A percentile compares a stretch with the other conserved stretches of the same genome.
phyloP scores from a whole-genome alignment of 2,888 invertebrate genomes.

The Melipona beecheii region DNA sequence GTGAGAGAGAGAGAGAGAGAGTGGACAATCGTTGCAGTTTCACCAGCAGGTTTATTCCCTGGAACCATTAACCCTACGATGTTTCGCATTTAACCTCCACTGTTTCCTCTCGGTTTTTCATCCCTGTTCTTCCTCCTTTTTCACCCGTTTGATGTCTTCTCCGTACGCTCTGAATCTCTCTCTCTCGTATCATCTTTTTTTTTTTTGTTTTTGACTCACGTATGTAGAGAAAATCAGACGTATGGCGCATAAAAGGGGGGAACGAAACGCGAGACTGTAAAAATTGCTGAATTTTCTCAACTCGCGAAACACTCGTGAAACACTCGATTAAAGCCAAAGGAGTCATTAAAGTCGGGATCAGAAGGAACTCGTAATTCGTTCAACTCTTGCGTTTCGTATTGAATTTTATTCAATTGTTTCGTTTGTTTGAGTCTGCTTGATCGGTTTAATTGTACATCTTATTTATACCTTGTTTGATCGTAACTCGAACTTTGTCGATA shows the following conservation, averaged over 20 bases:
- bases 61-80: conserved; percentile 42
- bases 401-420: no score
- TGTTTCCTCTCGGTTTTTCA: conserved; percentile 7
- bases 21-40: conserved; percentile 35
- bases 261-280: not conserved
- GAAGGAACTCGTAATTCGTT: no score
- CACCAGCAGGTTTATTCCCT: conserved; percentile 26
- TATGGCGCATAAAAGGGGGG: not conserved
- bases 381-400: no score
- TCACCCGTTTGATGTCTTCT: conserved; percentile 22
- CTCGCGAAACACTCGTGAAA: no score
- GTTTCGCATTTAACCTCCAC: conserved; percentile 24
- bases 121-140: not conserved
- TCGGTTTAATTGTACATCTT: no score
- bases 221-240: conserved; percentile 1
- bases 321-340: no score
- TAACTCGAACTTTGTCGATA: no score
- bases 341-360: no score
- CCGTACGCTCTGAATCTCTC: not conserved
- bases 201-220: not conserved
- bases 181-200: not conserved
- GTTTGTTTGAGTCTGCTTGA: no score
- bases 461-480: no score
- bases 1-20: not conserved
- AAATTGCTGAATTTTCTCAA: no score